Evolutionary conservation across 2,797 vertebrate genomes (phyloP).

Genomic region (Artibeus jamaicensis): DNA sequence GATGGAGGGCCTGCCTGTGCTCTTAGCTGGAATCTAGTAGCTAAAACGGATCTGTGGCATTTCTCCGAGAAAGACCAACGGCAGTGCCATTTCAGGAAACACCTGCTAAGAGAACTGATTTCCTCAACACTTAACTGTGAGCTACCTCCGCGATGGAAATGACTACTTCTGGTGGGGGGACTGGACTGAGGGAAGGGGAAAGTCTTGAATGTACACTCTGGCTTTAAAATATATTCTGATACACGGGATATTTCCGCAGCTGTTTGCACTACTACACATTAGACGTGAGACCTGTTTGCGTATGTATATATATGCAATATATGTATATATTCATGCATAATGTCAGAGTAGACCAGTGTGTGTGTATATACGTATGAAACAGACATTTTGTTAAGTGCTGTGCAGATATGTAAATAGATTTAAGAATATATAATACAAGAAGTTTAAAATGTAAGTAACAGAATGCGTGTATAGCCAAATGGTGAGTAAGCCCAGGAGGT

Average conservation of each 20-base stretch:
- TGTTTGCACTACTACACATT: background rate
- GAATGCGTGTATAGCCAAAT: background rate
- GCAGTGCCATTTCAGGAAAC: conserved; percentile 43
- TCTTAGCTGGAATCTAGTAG: conserved; percentile 65
- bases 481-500: background rate
- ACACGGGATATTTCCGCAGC: background rate
- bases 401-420: background rate
- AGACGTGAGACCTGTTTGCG: background rate
- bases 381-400: background rate
- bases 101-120: conserved; percentile 7
- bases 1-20: conserved; percentile 71
- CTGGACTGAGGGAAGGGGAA: background rate
- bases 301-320: background rate
- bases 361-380: background rate
- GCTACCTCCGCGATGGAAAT: background rate
- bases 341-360: background rate
- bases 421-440: background rate
- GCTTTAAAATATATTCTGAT: background rate
- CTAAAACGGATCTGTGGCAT: conserved; percentile 30
- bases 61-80: conserved; percentile 30
- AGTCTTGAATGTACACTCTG: background rate
- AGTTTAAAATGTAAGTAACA: background rate
- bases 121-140: background rate
- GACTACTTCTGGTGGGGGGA: conserved; percentile 12
- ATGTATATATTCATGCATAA: background rate